A percentile compares a stretch with the other conserved stretches of the same genome.
These are phyloP conservation scores for Zootoca vivipara DNA, from an alignment of 2,113 vertebrate genomes.

Conservation along the genomic window DNA sequence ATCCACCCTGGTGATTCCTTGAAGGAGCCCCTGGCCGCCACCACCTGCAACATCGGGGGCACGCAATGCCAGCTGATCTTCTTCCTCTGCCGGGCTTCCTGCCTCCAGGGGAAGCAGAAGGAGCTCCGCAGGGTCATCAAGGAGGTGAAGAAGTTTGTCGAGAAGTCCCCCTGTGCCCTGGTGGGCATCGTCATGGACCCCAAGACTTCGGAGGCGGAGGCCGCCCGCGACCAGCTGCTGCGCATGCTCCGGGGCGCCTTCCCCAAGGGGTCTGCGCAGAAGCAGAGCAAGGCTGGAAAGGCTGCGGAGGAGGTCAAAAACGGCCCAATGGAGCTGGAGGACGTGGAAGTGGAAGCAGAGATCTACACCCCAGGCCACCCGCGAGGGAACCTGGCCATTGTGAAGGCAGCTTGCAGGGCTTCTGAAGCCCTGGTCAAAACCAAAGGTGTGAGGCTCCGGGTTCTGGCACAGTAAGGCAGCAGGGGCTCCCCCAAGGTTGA, in stretches of 20 bases:
- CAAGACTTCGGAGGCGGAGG: background rate
- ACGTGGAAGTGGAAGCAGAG: conserved; percentile 26
- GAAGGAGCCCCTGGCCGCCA: background rate
- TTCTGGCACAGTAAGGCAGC: background rate
- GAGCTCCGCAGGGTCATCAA: conserved; percentile 19
- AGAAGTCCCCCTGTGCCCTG: conserved; percentile 5
- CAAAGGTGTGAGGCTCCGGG: background rate
- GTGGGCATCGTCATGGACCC: conserved; percentile 30
- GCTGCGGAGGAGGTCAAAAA: background rate
- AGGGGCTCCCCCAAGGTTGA: background rate
- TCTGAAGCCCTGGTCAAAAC: background rate
- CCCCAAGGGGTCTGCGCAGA: background rate
- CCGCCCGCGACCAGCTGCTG: conserved; percentile 1
- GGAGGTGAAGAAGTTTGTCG: background rate
- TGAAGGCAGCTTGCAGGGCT: conserved; percentile 28
- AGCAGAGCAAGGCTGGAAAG: background rate
- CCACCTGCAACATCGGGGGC: background rate
- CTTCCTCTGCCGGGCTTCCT: conserved; percentile 24
- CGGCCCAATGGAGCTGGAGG: background rate
- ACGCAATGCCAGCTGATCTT: conserved; percentile 26
- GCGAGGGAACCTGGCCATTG: conserved; percentile 10
- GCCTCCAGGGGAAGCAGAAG: background rate
- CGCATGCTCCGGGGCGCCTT: conserved; percentile 5
- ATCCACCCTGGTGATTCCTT: background rate
- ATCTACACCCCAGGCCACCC: conserved; percentile 8